phyloP scores from a whole-genome alignment of 2,113 vertebrate species.

The Carassius carassius region DNA sequence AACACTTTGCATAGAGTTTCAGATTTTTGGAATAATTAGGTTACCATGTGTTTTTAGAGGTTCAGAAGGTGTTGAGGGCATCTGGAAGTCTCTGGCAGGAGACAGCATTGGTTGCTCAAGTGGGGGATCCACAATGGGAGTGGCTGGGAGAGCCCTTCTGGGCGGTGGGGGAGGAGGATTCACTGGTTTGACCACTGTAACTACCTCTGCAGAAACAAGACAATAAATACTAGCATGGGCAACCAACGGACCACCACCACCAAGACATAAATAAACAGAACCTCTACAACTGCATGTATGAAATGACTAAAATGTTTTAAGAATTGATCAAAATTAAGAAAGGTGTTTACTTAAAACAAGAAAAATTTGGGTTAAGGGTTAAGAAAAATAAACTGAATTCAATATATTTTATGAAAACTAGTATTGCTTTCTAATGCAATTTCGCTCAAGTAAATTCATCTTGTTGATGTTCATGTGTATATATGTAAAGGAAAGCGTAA shows the following conservation, averaged over 20 bases:
- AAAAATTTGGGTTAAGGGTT: too few species aligned
- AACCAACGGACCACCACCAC: neutral
- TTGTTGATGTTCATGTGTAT: neutral
- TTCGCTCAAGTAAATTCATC: too few species aligned
- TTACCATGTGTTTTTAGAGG: constrained; percentile 44
- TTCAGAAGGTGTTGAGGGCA: constrained; percentile 17
- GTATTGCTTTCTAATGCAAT: neutral
- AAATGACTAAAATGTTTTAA: too few species aligned
- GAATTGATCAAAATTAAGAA: neutral
- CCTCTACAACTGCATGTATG: too few species aligned
- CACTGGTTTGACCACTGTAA: constrained; percentile 46
- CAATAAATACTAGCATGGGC: neutral
- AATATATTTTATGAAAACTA: neutral
- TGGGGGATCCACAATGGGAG: constrained; percentile 62
- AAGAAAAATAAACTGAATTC: neutral
- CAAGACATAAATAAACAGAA: neutral
- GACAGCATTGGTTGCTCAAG: constrained; percentile 75
- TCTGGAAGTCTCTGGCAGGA: constrained; percentile 55
- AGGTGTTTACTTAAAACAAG: too few species aligned
- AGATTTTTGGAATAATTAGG: too few species aligned
- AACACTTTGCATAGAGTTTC: neutral
- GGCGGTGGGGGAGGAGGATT: constrained; percentile 63
- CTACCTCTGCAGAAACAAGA: constrained; percentile 47
- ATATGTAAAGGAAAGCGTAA: neutral
- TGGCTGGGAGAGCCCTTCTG: constrained; percentile 68